phyloP scores from a whole-genome alignment of 2,888 invertebrate species.

The Cataglyphis rosenhaueri region DNA sequence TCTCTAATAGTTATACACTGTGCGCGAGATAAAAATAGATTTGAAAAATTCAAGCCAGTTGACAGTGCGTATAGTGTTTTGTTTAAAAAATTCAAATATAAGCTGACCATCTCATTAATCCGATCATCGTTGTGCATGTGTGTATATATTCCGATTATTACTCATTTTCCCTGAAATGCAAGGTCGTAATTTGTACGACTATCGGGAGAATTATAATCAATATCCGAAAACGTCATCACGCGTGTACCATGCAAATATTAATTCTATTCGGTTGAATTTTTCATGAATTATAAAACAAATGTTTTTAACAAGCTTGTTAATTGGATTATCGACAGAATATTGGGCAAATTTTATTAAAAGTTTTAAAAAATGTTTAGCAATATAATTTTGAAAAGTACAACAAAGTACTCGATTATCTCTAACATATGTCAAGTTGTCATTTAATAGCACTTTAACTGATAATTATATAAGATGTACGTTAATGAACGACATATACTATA shows the following conservation, averaged over 20 bases:
- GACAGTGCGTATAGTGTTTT: slow-evolving; percentile 2
- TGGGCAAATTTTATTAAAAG: slow-evolving; percentile 19
- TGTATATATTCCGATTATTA: slow-evolving; percentile 42
- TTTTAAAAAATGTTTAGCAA: neutral
- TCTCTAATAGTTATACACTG: neutral
- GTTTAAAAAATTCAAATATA: slow-evolving; percentile 48
- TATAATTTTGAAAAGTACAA: neutral
- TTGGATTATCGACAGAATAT: slow-evolving; percentile 34
- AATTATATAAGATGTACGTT: neutral
- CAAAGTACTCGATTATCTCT: neutral
- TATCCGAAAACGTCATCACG: slow-evolving; percentile 40
- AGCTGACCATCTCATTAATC: slow-evolving; percentile 44
- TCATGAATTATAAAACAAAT: slow-evolving; percentile 42
- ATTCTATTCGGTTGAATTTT: slow-evolving; percentile 46
- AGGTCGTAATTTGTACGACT: slow-evolving; percentile 49
- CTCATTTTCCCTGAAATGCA: slow-evolving; percentile 42
- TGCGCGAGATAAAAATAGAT: neutral
- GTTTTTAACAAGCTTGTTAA: slow-evolving; percentile 47
- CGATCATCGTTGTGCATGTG: slow-evolving; percentile 27
- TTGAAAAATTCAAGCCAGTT: slow-evolving; percentile 22
- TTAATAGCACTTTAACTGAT: neutral
- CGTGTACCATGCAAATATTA: slow-evolving; percentile 33
- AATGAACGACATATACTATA: neutral
- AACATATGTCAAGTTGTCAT: neutral
- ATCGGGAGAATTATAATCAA: slow-evolving; percentile 52